Conservation (phyloP, 2,797 vertebrate genomes). For the Iguana delicatissima region DNA sequence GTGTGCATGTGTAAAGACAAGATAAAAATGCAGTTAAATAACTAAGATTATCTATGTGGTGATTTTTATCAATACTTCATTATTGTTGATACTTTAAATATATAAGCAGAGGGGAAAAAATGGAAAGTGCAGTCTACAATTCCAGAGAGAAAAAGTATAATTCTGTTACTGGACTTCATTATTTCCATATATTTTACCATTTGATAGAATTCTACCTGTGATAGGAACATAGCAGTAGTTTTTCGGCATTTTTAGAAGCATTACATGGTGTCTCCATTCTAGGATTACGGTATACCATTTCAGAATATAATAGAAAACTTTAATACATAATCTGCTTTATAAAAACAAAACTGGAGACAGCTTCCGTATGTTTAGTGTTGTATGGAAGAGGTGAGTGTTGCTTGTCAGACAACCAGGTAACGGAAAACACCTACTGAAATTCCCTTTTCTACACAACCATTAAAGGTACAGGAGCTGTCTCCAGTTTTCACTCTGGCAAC, state of each 20-base stretch:
- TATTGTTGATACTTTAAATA: constrained; percentile 36
- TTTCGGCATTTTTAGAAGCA: not conserved
- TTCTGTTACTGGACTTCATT: constrained; percentile 24
- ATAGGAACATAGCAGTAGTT: not conserved
- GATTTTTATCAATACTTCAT: not conserved
- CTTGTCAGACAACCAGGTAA: too few relatives aligned
- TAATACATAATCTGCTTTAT: not conserved
- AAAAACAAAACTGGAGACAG: not conserved
- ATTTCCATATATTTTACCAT: not conserved
- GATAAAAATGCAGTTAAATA: not conserved
- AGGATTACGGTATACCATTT: not conserved
- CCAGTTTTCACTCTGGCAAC: too few relatives aligned
- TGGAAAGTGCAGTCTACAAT: constrained; percentile 37
- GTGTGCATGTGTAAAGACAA: too few relatives aligned
- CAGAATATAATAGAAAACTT: not conserved
- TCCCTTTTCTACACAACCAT: too few relatives aligned
- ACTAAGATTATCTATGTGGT: not conserved
- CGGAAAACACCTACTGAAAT: too few relatives aligned
- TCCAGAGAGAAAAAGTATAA: constrained; percentile 44
- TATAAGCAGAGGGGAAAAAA: constrained; percentile 1
- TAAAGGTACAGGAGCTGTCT: too few relatives aligned
- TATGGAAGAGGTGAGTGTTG: too few relatives aligned
- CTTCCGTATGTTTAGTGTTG: too few relatives aligned
- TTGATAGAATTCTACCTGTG: not conserved
- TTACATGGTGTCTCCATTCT: not conserved